Percentiles rank a stretch among this genome's conserved stretches.
Conservation (phyloP, 2,113 vertebrate genomes). For the Leucosticte australis region DNA sequence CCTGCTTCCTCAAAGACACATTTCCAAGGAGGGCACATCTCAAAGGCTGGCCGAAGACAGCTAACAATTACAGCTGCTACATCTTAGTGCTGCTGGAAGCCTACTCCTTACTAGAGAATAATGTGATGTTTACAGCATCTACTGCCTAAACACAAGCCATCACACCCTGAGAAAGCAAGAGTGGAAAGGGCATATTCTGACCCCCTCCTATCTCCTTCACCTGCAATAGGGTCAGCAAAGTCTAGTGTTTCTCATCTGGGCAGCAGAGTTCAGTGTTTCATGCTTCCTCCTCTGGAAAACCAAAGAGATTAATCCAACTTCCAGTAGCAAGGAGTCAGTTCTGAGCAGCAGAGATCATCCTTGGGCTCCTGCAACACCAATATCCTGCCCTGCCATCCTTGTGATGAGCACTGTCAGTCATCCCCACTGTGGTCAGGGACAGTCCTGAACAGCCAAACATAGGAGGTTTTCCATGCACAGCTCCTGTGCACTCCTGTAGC, state of each 20-base stretch:
- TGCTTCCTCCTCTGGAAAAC: neutral
- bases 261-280: neutral
- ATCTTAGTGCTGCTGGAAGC: neutral
- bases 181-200: neutral
- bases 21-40: neutral
- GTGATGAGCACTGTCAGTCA: neutral
- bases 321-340: neutral
- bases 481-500: neutral
- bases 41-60: neutral
- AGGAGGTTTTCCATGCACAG: neutral
- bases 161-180: neutral
- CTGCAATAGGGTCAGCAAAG: neutral
- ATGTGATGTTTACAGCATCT: neutral
- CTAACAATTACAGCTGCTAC: neutral
- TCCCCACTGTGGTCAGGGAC: neutral
- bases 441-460: neutral
- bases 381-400: neutral
- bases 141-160: neutral
- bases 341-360: neutral
- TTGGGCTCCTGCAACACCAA: neutral
- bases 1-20: neutral
- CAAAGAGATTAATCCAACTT: neutral
- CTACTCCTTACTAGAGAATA: neutral
- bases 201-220: neutral
- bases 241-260: neutral